These are phyloP conservation scores for Leptinotarsa peninsularis DNA, from an alignment of 2,888 invertebrate genomes.

Conservation along the genomic window DNA sequence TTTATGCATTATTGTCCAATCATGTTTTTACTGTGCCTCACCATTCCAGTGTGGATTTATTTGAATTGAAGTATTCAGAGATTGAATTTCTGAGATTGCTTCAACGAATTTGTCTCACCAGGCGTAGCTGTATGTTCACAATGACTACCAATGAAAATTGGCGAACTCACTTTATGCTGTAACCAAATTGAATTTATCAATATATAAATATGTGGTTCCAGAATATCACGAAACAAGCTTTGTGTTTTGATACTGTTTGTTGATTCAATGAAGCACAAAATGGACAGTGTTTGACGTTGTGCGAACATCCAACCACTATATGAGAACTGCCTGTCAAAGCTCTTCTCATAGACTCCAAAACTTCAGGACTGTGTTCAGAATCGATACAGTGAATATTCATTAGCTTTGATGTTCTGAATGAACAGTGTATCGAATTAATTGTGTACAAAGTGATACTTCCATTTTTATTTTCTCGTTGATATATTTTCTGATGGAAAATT, in stretches of 20 bases:
- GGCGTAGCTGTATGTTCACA: no score
- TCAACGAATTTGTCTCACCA: no score
- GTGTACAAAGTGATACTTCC: neutral
- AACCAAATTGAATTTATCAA: constrained; percentile 5
- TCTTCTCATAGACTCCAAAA: constrained; percentile 32
- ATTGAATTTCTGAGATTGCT: no score
- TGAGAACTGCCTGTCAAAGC: constrained; percentile 34
- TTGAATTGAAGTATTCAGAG: no score
- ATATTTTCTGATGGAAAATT: neutral
- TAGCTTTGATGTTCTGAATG: constrained; percentile 17
- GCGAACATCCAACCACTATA: constrained; percentile 32
- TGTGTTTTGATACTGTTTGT: constrained; percentile 29
- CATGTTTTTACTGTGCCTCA: no score
- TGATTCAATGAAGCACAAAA: constrained; percentile 32
- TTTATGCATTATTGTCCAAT: no score
- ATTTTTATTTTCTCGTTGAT: neutral
- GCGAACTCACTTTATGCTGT: neutral
- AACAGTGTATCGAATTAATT: constrained; percentile 1
- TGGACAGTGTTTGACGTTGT: constrained; percentile 30
- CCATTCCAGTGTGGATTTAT: no score
- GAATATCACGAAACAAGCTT: constrained; percentile 17
- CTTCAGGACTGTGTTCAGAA: constrained; percentile 22
- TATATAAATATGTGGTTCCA: constrained; percentile 26
- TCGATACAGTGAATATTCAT: constrained; percentile 32
- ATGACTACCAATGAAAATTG: neutral